These are phyloP conservation scores for Hippocampus barbouri DNA, from an alignment of 2,113 vertebrate species.

Conservation along the genomic window DNA sequence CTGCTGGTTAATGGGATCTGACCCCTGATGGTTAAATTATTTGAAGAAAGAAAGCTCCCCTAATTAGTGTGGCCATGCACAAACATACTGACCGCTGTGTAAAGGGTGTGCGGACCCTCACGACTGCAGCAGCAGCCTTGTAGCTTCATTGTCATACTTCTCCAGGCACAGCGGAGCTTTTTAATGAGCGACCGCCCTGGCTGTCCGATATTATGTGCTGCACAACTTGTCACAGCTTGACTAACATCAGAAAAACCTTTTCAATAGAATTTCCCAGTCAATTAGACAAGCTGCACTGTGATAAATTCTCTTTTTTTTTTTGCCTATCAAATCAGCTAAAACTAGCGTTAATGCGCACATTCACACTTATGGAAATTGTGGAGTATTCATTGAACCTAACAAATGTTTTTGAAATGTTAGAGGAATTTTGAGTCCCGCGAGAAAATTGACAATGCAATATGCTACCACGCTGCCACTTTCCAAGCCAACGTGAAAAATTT, in stretches of 20 bases:
- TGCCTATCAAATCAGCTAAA: neutral
- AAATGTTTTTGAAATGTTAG: too few species aligned
- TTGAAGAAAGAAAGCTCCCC: slow-evolving; percentile 58
- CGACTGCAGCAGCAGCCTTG: slow-evolving; percentile 29
- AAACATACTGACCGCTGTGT: slow-evolving; percentile 34
- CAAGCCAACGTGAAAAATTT: too few species aligned
- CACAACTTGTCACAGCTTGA: slow-evolving; percentile 52
- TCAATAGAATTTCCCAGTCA: slow-evolving; percentile 25
- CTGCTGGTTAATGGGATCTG: slow-evolving; percentile 62
- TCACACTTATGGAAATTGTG: too few species aligned
- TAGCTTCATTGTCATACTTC: slow-evolving; percentile 56
- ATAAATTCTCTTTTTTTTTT: slow-evolving; percentile 19
- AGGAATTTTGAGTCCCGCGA: too few species aligned
- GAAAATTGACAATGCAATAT: too few species aligned
- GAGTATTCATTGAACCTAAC: too few species aligned
- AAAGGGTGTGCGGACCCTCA: slow-evolving; percentile 37
- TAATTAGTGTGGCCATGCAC: slow-evolving; percentile 64
- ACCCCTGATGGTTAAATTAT: slow-evolving; percentile 71
- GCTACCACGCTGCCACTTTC: too few species aligned
- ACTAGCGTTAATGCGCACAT: too few species aligned
- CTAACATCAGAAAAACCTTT: slow-evolving; percentile 37
- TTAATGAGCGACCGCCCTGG: slow-evolving; percentile 65
- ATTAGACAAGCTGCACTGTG: slow-evolving; percentile 34
- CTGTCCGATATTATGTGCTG: slow-evolving; percentile 45
- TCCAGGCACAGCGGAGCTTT: slow-evolving; percentile 54